Percentiles rank a stretch among this genome's conserved stretches.
phyloP scores from a whole-genome alignment of 2,113 vertebrate species.

The Muntiacus reevesi region DNA sequence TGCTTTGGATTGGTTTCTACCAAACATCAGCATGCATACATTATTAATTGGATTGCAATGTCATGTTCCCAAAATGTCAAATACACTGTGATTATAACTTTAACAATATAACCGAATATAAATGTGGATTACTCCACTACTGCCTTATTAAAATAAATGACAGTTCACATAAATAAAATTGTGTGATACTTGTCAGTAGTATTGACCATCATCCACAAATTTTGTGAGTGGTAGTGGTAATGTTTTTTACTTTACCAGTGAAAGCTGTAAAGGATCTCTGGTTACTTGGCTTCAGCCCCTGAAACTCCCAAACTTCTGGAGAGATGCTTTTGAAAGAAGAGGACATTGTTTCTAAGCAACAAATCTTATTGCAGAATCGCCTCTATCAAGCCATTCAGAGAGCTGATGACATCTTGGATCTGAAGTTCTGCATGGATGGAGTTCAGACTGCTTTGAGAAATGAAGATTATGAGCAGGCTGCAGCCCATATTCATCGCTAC shows the following conservation, averaged over 20 bases:
- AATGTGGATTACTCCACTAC: neutral
- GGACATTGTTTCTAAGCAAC: conserved; percentile 19
- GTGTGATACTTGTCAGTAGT: neutral
- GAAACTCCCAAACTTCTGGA: neutral
- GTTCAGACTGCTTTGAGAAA: conserved; percentile 93
- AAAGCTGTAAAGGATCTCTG: neutral
- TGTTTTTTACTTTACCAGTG: neutral
- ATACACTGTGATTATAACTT: neutral
- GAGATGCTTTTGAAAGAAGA: neutral
- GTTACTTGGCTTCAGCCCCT: neutral
- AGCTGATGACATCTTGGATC: conserved; percentile 96
- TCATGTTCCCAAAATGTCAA: neutral
- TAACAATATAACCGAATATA: neutral
- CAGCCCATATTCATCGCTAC: conserved; percentile 97
- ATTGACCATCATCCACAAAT: neutral
- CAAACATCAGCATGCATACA: neutral
- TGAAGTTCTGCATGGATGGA: conserved; percentile 98
- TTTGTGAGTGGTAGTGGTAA: neutral
- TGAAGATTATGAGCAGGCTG: conserved; percentile 97
- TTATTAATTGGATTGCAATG: conserved; percentile 1
- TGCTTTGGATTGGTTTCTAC: neutral
- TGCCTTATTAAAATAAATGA: neutral
- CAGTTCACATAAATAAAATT: conserved; percentile 5
- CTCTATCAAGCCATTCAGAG: conserved; percentile 98
- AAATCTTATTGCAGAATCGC: conserved; percentile 87